These are phyloP conservation scores for Gadopsis bispinosus DNA, from an alignment of 2,797 vertebrate species.

Conservation along the genomic window DNA sequence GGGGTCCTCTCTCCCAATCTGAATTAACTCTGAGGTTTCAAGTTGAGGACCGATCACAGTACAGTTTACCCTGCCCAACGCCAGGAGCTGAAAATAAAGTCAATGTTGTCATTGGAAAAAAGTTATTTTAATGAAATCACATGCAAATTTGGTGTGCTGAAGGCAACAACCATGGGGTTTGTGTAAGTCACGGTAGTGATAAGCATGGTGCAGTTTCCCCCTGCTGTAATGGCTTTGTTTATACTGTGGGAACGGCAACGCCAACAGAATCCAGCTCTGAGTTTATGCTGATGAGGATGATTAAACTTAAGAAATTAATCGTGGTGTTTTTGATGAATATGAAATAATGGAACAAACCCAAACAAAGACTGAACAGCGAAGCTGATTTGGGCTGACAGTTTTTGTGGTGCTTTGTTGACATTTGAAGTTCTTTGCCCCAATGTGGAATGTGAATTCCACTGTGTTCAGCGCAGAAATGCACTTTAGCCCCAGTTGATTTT, in stretches of 20 bases:
- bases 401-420: constrained; percentile 65
- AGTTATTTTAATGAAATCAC: constrained; percentile 56
- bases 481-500: constrained; percentile 71
- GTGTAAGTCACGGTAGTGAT: constrained; percentile 66
- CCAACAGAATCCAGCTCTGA: constrained; percentile 40
- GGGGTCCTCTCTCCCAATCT: constrained; percentile 40
- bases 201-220: constrained; percentile 24
- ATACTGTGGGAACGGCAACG: constrained; percentile 48
- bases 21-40: constrained; percentile 55
- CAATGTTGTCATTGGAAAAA: constrained; percentile 58
- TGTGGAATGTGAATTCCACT: constrained; percentile 64
- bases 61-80: constrained; percentile 20
- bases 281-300: constrained; percentile 72
- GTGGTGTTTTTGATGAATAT: constrained; percentile 56
- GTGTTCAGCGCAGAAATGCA: constrained; percentile 48
- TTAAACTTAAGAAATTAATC: constrained; percentile 70
- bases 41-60: constrained; percentile 48
- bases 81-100: constrained; percentile 56
- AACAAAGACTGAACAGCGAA: constrained; percentile 37
- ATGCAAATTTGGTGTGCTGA: constrained; percentile 64
- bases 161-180: constrained; percentile 59
- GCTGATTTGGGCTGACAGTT: constrained; percentile 69
- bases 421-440: constrained; percentile 55
- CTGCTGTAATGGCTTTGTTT: constrained; percentile 55
- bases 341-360: constrained; percentile 49